These are phyloP conservation scores for Lasius fuliginosus DNA, from an alignment of 2,888 invertebrate species.

Conservation along the genomic window DNA sequence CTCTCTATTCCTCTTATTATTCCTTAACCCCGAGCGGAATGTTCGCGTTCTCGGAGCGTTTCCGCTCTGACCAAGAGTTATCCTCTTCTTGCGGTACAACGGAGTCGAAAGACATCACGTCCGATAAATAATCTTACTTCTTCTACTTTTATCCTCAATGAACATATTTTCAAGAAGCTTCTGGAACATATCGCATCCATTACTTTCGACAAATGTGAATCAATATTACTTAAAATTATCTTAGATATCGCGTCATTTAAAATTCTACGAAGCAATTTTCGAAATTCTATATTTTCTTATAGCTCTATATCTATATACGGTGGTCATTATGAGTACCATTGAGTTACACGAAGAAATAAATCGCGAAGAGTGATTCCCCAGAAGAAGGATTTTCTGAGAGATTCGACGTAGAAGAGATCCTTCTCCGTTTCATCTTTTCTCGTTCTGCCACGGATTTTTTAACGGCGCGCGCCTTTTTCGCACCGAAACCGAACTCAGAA, in stretches of 20 bases:
- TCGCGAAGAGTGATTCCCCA: constrained; percentile 54
- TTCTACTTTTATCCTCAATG: background rate
- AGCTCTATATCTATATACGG: background rate
- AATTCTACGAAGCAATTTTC: constrained; percentile 19
- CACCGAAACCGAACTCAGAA: constrained; percentile 74
- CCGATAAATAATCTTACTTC: constrained; percentile 4
- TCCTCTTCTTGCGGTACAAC: background rate
- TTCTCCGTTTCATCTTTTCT: constrained; percentile 37
- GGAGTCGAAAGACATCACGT: background rate
- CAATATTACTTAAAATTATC: constrained; percentile 3
- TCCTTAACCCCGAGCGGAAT: constrained; percentile 20
- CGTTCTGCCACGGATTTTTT: constrained; percentile 50
- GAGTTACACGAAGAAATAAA: constrained; percentile 32
- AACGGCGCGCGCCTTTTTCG: constrained; percentile 47
- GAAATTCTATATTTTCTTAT: constrained; percentile 12
- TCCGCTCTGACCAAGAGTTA: background rate
- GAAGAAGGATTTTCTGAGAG: constrained; percentile 27
- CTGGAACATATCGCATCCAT: background rate
- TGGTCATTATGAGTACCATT: constrained; percentile 1
- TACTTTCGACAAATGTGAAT: background rate
- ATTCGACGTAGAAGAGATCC: constrained; percentile 13
- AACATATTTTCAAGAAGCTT: background rate
- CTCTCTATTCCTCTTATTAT: constrained; percentile 17
- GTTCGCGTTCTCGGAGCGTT: background rate
- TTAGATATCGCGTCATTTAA: background rate